Evolutionary conservation across 2,113 vertebrate genomes (phyloP), one percentile per base, ranked within the genome.

Genomic region (Lichenostomus cassidix): DNA sequence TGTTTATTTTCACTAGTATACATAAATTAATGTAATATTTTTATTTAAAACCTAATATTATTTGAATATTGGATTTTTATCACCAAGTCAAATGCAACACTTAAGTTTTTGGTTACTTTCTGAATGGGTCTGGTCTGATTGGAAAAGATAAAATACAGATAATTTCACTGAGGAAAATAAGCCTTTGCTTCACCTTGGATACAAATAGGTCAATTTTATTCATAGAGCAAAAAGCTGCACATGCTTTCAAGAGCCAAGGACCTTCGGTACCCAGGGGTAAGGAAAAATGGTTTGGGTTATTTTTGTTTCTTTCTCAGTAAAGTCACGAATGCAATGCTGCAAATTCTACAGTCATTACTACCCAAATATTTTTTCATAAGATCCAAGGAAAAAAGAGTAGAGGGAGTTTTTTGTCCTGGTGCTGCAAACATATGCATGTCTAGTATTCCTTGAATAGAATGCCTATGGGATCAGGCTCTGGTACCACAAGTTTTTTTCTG

Each of bases 181-280:
- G 87, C 44, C 39, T 83, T 28, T 83, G 64, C 47, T 90, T 94
- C 73, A 92, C 87, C 77, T 95, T 96, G 76, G 47, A 81, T 79
- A 60, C 76, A 94, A 92, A 81, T 77, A 85, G 89, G 92, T 94
- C 94, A 91, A 9, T 94, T 90, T 95, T 96, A 94, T 93, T 96
- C 78, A 85, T 85, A 91, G 82, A 79, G 60, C 31, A 68, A 62
- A 93, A 94, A 87, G 24, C 81, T 89, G 49, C 49, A 83, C 4
- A 8, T 76, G 63, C 37, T 95, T 92, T 80, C 71, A 83, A 46
- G 71, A 78, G 60, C 41, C 46, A 83, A 90, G 67, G 74, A 89
- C 87, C 91, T 92, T 94, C 41, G 75, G 28, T 91, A 91, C 86
- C 39, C 37, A 70, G 50, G 74, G 47, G 53, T 89, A 82, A 79